Evolutionary conservation across 2,888 invertebrate genomes (phyloP), one percentile per base, ranked within the genome.

Genomic region (Caenorhabditis sp.): DNA sequence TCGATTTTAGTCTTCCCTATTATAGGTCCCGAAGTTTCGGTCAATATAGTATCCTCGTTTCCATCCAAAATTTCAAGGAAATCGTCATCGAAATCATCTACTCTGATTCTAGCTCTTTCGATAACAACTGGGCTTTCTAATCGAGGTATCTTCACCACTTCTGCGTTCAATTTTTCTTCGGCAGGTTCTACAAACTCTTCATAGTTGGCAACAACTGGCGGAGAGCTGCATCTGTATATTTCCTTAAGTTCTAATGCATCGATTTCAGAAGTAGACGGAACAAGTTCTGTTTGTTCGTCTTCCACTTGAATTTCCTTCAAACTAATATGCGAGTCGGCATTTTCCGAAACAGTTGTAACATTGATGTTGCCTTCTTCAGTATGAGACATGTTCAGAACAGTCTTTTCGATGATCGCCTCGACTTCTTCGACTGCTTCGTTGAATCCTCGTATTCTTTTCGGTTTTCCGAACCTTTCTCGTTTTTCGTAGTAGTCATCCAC

Each of bases 401-500:
- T 28, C 10, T 41, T 47, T 5, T 58, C 47, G 26, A 75, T 44
- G 2, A 75, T 19, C 2, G 49, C n/a, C 16, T 77, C 77, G 10
- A 77, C n/a, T 63, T 74, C 69, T 19, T 41, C 69, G 2, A 74
- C 68, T 6, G 80, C 74, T 69, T 80, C 69, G 8, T 68, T 69
- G 63, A 80, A 74, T 26, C 74, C 68, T 26, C 76, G 76, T 0
- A 72, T 38, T n/a, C 82, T 44, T 26, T 74, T 75, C 22, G 61
- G 10, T 19, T 66, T 72, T 5, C 51, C 66, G 8, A 35, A 82
- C 49, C 72, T 26, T 22, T 76, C 72, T 28, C 70, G 14, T 31
- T 82, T 82, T 22, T 76, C 64, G 19, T 61, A 66, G 61, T 76
- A 82, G 26, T 82, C 76, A 8, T 72, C 63, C 10, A 82, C 49